Evolutionary conservation across 1,140 invertebrate species (phyloP).

Genomic region (Adoxophyes honmai): DNA sequence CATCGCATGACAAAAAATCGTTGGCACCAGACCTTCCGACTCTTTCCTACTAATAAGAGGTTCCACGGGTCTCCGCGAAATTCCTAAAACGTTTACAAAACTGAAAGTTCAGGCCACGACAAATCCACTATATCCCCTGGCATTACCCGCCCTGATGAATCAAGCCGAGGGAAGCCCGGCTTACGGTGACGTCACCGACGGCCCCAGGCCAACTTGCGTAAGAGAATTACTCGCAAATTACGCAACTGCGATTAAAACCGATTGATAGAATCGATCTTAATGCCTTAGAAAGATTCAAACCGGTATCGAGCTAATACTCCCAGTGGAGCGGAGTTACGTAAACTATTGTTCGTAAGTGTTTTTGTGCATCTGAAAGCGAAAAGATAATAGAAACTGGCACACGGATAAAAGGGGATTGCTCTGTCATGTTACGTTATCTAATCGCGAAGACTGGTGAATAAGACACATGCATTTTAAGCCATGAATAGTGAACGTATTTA

Average conservation of each 20-base stretch:
- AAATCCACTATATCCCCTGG: no score
- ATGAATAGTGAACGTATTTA: no score
- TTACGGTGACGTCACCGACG: neutral
- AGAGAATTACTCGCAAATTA: slow-evolving; percentile 6
- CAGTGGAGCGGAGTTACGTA: neutral
- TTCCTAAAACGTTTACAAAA: no score
- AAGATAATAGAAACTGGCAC: slow-evolving; percentile 2
- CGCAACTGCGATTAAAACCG: neutral
- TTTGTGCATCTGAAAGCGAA: neutral
- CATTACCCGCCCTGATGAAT: neutral
- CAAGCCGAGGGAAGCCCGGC: slow-evolving; percentile 1
- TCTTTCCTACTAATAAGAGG: no score
- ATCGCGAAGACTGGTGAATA: neutral
- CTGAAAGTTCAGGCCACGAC: no score
- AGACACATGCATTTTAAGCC: no score
- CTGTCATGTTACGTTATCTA: slow-evolving; percentile 11
- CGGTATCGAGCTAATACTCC: neutral
- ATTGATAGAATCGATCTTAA: slow-evolving; percentile 3
- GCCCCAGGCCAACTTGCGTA: neutral
- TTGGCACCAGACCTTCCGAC: no score
- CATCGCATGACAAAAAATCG: no score
- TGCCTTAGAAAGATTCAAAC: neutral
- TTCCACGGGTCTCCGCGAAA: no score
- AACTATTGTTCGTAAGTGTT: neutral
- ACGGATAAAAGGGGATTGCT: slow-evolving; percentile 1